These are phyloP conservation scores for Kryphioiulus occultus DNA, from an alignment of 2,888 invertebrate species.

Conservation along the genomic window DNA sequence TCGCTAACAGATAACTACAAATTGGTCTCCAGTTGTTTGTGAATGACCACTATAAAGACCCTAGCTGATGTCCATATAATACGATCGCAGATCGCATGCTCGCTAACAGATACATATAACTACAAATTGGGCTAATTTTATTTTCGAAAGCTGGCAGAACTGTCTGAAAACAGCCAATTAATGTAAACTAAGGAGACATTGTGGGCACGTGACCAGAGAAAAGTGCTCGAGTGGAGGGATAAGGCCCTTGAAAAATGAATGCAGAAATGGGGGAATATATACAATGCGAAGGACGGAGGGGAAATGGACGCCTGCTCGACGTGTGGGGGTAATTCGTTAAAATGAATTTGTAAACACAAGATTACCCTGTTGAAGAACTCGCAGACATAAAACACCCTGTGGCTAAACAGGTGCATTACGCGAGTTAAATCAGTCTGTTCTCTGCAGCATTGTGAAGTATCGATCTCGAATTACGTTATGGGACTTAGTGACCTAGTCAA, in stretches of 20 bases:
- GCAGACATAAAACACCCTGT: not conserved
- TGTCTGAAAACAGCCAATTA: not conserved
- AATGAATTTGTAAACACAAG: not conserved
- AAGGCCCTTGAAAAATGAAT: not conserved
- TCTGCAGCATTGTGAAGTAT: no score
- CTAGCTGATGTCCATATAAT: not conserved
- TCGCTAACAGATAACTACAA: not conserved
- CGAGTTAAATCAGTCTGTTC: no score
- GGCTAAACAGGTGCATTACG: not conserved
- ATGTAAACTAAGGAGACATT: not conserved
- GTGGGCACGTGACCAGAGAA: not conserved
- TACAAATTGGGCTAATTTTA: not conserved
- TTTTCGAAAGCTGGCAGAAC: not conserved
- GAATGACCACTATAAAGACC: not conserved
- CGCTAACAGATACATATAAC: not conserved
- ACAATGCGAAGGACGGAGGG: not conserved
- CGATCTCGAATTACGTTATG: no score
- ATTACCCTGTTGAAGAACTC: no score
- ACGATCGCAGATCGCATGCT: not conserved
- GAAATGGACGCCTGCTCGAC: not conserved
- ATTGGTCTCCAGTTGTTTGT: no score
- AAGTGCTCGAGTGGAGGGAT: not conserved
- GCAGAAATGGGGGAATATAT: not conserved
- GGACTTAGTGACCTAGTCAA: no score
- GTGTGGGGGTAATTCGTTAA: not conserved